Conservation (phyloP, 2,797 vertebrate species). For the Remorina albescens region DNA sequence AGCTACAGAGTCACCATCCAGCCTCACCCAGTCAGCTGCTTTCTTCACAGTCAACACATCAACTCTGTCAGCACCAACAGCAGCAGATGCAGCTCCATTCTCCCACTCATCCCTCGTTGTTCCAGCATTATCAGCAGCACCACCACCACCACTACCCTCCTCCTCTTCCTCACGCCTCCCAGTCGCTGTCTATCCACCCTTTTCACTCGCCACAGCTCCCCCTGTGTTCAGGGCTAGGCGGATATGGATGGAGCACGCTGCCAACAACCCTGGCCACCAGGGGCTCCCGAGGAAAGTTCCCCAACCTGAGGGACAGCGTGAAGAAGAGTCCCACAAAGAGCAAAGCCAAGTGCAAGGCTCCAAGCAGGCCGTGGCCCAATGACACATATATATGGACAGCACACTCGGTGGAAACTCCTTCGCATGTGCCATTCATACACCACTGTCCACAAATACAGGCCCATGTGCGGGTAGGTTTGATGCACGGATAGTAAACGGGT, state of each 20-base stretch:
- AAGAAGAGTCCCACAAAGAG: slow-evolving; percentile 90
- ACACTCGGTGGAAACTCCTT: slow-evolving; percentile 69
- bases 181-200: slow-evolving; percentile 77
- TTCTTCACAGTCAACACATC: slow-evolving; percentile 61
- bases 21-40: slow-evolving; percentile 58
- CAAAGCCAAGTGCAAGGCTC: slow-evolving; percentile 84
- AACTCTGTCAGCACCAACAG: slow-evolving; percentile 62
- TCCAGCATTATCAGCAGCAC: slow-evolving; percentile 65
- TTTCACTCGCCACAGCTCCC: slow-evolving; percentile 73
- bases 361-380: slow-evolving; percentile 81
- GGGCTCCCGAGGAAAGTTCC: slow-evolving; percentile 82
- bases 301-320: slow-evolving; percentile 86
- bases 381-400: slow-evolving; percentile 82
- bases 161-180: slow-evolving; percentile 76
- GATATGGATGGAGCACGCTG: slow-evolving; percentile 83
- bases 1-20: slow-evolving; percentile 48
- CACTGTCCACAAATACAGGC: slow-evolving; percentile 66
- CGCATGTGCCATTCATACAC: slow-evolving; percentile 46
- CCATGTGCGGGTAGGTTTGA: slow-evolving; percentile 63
- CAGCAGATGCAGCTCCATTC: slow-evolving; percentile 66
- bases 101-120: slow-evolving; percentile 65
- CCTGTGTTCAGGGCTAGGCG: slow-evolving; percentile 45
- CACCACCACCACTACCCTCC: slow-evolving; percentile 54
- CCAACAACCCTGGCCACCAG: slow-evolving; percentile 74
- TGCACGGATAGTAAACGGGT: background rate